Percentiles rank a stretch among this genome's conserved stretches.
Evolutionary conservation across 35 echinoderm and acorn worm genomes (phyloP).

Genomic region (Holothuria glaberrima): DNA sequence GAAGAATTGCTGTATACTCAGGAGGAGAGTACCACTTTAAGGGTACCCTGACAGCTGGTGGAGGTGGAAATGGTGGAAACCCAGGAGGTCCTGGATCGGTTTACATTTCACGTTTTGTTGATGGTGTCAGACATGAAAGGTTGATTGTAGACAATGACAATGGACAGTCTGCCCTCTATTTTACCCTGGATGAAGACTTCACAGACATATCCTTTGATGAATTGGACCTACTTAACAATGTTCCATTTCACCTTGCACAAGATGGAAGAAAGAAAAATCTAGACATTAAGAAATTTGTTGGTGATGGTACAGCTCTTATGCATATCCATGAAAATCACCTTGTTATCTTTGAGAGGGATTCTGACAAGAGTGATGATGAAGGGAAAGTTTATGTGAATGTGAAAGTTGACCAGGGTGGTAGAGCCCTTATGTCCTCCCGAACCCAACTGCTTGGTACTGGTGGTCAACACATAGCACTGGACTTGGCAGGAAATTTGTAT

Average conservation of each 20-base stretch:
- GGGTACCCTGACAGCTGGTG: slow-evolving; percentile 66
- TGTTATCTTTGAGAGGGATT: slow-evolving; percentile 69
- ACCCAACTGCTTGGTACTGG: slow-evolving; percentile 73
- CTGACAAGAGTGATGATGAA: slow-evolving; percentile 63
- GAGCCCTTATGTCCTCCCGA: too few relatives aligned
- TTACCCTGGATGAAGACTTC: slow-evolving; percentile 81
- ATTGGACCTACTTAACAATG: slow-evolving; percentile 78
- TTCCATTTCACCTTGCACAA: slow-evolving; percentile 67
- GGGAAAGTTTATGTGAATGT: slow-evolving; percentile 71
- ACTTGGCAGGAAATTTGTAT: slow-evolving; percentile 65
- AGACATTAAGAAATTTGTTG: slow-evolving; percentile 72
- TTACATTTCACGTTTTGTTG: slow-evolving; percentile 53
- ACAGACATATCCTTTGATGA: slow-evolving; percentile 70
- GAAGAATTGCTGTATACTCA: slow-evolving; percentile 74
- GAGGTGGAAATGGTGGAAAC: slow-evolving; percentile 43
- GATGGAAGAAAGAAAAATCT: slow-evolving; percentile 42
- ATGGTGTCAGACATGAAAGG: slow-evolving; percentile 50
- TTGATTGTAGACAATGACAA: slow-evolving; percentile 86
- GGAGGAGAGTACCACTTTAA: slow-evolving; percentile 33
- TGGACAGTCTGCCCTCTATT: slow-evolving; percentile 70
- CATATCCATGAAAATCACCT: slow-evolving; percentile 78
- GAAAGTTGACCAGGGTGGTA: slow-evolving; percentile 53
- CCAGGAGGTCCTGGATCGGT: slow-evolving; percentile 85
- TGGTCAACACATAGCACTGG: slow-evolving; percentile 58
- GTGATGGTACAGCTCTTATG: slow-evolving; percentile 81